Evolutionary conservation across 35 echinoderm and acorn worm genomes (phyloP).

Genomic region (Patiria miniata): DNA sequence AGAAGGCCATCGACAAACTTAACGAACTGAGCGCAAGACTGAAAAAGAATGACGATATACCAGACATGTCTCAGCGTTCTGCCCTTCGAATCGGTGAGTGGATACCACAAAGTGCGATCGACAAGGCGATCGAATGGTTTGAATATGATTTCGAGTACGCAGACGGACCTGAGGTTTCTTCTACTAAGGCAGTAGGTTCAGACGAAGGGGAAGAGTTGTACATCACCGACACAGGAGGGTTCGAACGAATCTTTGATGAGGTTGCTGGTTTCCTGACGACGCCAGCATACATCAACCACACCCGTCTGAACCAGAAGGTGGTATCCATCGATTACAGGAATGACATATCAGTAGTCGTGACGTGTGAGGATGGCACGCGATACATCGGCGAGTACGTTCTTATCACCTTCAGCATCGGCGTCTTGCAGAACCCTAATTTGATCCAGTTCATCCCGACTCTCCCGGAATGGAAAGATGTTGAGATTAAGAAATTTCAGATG

Average conservation of each 20-base stretch:
- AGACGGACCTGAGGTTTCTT: background rate
- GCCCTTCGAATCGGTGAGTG: conserved; percentile 46
- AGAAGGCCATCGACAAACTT: conserved; percentile 6
- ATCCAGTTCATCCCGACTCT: conserved; percentile 54
- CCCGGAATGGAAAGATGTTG: conserved; percentile 48
- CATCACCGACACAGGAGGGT: background rate
- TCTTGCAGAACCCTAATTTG: conserved; percentile 42
- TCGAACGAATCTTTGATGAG: background rate
- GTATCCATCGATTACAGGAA: conserved; percentile 26
- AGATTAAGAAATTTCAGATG: conserved; percentile 17
- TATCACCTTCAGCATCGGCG: conserved; percentile 47
- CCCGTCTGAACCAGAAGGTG: conserved; percentile 31
- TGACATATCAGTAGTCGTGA: conserved; percentile 18
- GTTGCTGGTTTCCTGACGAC: background rate
- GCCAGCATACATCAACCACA: conserved; percentile 24
- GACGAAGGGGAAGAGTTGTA: background rate
- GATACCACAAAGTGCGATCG: conserved; percentile 18
- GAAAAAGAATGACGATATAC: background rate
- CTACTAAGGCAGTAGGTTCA: background rate
- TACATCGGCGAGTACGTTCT: conserved; percentile 26
- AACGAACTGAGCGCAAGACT: background rate
- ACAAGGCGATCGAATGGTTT: conserved; percentile 51
- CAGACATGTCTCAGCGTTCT: conserved; percentile 51
- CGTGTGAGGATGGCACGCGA: conserved; percentile 24
- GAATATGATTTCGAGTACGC: conserved; percentile 40